These are phyloP conservation scores for Morbakka virulenta DNA, from an alignment of 30 jellyfish, hydroid and myxozoan species.

Conservation along the genomic window DNA sequence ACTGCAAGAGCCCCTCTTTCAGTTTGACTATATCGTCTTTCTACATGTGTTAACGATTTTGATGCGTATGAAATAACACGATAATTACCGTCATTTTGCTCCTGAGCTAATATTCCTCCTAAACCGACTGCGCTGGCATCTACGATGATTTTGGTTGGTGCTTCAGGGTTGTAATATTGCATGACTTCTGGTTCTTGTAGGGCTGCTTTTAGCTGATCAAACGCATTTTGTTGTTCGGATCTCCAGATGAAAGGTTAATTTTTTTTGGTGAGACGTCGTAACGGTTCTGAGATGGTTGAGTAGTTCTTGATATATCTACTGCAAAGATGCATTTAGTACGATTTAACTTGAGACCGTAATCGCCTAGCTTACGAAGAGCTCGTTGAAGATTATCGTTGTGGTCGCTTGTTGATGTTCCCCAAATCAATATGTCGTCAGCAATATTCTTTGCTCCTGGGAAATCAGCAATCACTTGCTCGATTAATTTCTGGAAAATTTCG, in stretches of 20 bases:
- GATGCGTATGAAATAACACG: constrained; percentile 1
- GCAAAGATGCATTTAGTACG: background rate
- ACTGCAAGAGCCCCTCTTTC: constrained; percentile 4
- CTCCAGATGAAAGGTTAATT: background rate
- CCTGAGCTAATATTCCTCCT: constrained; percentile 1
- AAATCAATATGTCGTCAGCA: too few species aligned
- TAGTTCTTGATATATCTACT: background rate
- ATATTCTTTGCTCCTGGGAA: too few species aligned
- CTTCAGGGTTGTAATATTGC: constrained; percentile 6
- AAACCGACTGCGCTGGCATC: constrained; percentile 8
- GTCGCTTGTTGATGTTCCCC: background rate
- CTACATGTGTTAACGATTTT: background rate
- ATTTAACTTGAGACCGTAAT: background rate
- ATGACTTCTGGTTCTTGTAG: background rate
- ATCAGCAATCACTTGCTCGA: too few species aligned
- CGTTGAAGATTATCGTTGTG: background rate
- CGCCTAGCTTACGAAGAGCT: too few species aligned
- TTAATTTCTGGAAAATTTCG: too few species aligned
- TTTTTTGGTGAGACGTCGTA: background rate
- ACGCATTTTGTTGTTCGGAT: background rate
- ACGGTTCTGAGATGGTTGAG: background rate
- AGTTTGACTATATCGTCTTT: background rate
- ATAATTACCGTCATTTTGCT: background rate
- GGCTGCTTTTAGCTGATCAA: background rate
- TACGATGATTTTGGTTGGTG: background rate